These are phyloP conservation scores for Drosophila paulistorum DNA, from an alignment of 1,140 invertebrate species.

Conservation along the genomic window DNA sequence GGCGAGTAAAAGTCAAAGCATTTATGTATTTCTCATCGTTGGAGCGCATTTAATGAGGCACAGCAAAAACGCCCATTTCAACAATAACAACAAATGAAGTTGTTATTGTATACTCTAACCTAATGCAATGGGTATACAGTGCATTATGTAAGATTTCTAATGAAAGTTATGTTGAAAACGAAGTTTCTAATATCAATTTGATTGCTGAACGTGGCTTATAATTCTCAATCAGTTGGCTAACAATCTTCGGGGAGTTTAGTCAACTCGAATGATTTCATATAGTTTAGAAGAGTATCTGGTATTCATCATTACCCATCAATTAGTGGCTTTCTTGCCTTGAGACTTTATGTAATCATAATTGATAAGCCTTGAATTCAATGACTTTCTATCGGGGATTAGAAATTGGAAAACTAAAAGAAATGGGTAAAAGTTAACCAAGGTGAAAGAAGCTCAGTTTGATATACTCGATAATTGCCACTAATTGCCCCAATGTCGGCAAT, in stretches of 20 bases:
- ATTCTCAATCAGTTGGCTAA: neutral
- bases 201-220: neutral
- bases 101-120: neutral
- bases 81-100: constrained; percentile 23
- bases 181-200: too few species aligned
- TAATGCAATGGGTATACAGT: neutral
- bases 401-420: constrained; percentile 35
- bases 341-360: constrained; percentile 41
- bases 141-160: neutral
- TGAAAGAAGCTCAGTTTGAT: constrained; percentile 40
- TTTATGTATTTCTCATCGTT: constrained; percentile 17
- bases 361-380: constrained; percentile 41
- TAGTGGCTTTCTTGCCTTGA: constrained; percentile 16
- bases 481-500: constrained; percentile 44
- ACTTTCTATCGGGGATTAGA: constrained; percentile 62
- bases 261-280: too few species aligned
- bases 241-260: neutral
- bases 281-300: neutral
- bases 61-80: constrained; percentile 45
- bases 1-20: constrained; percentile 21
- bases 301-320: constrained; percentile 8
- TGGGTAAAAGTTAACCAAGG: constrained; percentile 38
- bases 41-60: constrained; percentile 59
- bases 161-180: neutral
- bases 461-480: constrained; percentile 52